phyloP scores from a whole-genome alignment of 2,888 invertebrate species.

The Zelleria hepariella region DNA sequence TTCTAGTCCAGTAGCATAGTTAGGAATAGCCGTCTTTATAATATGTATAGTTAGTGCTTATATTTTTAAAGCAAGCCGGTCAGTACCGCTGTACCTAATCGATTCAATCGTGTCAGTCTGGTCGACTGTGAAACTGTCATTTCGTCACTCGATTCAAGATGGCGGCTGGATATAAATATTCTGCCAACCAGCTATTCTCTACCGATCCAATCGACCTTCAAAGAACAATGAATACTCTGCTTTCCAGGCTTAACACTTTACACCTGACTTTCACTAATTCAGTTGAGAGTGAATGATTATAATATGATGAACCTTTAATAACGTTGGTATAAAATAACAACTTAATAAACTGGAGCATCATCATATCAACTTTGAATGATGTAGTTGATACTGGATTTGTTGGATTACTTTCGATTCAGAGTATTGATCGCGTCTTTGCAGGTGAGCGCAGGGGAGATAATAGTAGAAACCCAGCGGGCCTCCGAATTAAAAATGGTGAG shows the following conservation, averaged over 20 bases:
- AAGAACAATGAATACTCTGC: constrained; percentile 1
- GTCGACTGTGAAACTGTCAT: constrained; percentile 20
- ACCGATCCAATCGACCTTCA: not conserved
- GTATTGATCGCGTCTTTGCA: constrained; percentile 64
- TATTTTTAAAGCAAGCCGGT: constrained; percentile 1
- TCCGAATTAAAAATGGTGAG: constrained; percentile 64
- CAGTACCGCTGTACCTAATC: constrained; percentile 10
- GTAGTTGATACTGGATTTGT: not conserved
- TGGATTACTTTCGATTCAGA: constrained; percentile 35
- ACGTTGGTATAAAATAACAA: too few relatives aligned
- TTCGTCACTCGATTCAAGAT: constrained; percentile 60
- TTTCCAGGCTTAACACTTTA: not conserved
- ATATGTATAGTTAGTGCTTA: not conserved
- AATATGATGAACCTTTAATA: too few relatives aligned
- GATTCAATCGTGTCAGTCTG: constrained; percentile 8
- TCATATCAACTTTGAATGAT: not conserved
- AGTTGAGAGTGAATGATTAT: too few relatives aligned
- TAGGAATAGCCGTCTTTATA: not conserved
- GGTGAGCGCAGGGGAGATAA: constrained; percentile 67
- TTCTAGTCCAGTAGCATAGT: not conserved
- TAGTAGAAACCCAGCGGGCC: constrained; percentile 62
- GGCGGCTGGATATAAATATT: constrained; percentile 30
- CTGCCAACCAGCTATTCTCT: not conserved
- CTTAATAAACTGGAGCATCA: too few relatives aligned
- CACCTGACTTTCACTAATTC: not conserved